Evolutionary conservation across 2,888 invertebrate genomes (phyloP), one percentile per base, ranked within the genome.

Genomic region (Nomada fabriciana): DNA sequence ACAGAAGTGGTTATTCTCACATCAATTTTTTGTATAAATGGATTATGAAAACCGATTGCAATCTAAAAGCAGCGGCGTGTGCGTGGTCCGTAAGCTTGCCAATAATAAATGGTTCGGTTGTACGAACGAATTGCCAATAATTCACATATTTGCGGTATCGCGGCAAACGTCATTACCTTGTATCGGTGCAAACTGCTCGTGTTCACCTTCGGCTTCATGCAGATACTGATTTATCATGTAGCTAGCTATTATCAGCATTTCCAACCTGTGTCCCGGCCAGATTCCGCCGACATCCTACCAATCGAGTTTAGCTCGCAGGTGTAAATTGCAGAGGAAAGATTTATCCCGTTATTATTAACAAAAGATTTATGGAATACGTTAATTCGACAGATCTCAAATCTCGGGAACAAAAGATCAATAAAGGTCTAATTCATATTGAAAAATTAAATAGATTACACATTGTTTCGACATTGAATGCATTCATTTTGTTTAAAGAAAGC

Each of bases 191-290:
- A 20, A 50, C 15, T 25, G 50, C 13, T 15, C 53, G 20, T 4
- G 36, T 53, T n/a, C 50, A 60, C 29, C 71, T 75, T 72, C 18
- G 59, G 52, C 42, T 61, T 59, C 63, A 63, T 20, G 74, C 36
- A 59, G 23, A 68, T 47, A 25, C 59, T 29, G n/a, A 75, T 80
- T 76, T 75, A 71, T 82, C 82, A 53, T 69, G n/a, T 25, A 23
- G 25, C 59, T 42, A 20, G 20, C 53, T 68, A 69, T 63, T 82
- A 80, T 63, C 67, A 43, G 50, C n/a, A 9, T 3, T 18, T 20
- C 18, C 42, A 15, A 70, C 59, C 59, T 53, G 18, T 47, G 36
- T 63, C 43, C 1, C 65, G 52, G 65, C 67, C 70, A 59, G 9
- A 10, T 25, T 15, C 57, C 15, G 10, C 3, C 9, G 47, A 15